phyloP scores from a whole-genome alignment of 2,113 vertebrate species.

The Sclerurus mexicanus region DNA sequence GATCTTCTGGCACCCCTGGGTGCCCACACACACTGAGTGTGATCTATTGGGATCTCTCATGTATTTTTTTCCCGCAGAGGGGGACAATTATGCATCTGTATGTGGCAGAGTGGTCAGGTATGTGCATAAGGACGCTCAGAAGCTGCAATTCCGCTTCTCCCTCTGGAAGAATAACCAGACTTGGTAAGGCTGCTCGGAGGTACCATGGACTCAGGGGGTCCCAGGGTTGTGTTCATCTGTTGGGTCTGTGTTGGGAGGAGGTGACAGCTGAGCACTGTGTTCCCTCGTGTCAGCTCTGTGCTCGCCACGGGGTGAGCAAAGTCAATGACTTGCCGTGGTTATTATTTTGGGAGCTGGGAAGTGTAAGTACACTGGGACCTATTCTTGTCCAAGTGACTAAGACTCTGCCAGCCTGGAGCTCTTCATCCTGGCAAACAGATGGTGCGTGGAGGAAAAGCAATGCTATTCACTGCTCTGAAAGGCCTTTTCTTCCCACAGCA shows the following conservation, averaged over 20 bases:
- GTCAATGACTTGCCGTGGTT: background rate
- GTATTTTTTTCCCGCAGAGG: background rate
- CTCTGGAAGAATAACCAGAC: background rate
- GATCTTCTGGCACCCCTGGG: background rate
- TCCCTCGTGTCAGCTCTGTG: background rate
- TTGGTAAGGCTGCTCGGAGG: background rate
- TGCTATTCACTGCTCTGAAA: background rate
- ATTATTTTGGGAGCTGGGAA: slow-evolving; percentile 34
- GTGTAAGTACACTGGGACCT: slow-evolving; percentile 16
- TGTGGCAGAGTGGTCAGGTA: background rate
- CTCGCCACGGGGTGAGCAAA: background rate
- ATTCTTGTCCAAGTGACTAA: slow-evolving; percentile 42
- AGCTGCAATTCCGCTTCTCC: background rate
- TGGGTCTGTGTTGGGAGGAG: background rate
- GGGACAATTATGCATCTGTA: fast-evolving
- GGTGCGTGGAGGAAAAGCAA: background rate
- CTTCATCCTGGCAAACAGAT: slow-evolving; percentile 45
- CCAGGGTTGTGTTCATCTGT: background rate
- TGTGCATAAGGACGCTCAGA: background rate
- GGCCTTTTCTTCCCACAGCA: background rate
- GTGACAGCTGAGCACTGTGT: background rate
- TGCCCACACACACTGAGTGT: background rate
- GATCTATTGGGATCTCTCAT: fast-evolving
- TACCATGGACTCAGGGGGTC: fast-evolving
- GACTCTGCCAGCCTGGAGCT: background rate